Evolutionary conservation across 2,113 vertebrate genomes (phyloP).

Genomic region (Actenoides lindsayi): DNA sequence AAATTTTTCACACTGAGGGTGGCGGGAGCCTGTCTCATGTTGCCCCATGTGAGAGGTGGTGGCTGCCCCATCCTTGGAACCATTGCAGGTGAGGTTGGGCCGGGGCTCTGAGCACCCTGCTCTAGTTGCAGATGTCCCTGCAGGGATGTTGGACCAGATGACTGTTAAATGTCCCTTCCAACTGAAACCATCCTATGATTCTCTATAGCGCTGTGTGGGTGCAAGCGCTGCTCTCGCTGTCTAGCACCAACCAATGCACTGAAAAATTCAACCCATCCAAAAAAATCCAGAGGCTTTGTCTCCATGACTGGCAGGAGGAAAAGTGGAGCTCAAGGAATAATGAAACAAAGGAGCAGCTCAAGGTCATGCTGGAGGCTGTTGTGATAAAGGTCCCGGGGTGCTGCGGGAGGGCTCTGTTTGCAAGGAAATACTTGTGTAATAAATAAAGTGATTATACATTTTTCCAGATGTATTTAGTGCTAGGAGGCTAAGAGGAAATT

Average conservation of each 20-base stretch:
- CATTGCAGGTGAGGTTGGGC: no score
- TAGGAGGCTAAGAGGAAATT: conserved; percentile 47
- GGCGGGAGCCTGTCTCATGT: neutral
- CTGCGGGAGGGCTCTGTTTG: neutral
- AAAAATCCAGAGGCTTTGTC: neutral
- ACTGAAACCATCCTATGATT: neutral
- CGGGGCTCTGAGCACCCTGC: no score
- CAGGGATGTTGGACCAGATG: neutral
- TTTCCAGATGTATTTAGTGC: conserved; percentile 19
- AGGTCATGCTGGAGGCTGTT: neutral
- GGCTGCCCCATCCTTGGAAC: no score
- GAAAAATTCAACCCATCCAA: neutral
- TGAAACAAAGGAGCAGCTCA: neutral
- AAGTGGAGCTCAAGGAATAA: neutral
- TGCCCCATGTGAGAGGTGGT: neutral
- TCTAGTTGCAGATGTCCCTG: no score
- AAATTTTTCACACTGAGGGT: neutral
- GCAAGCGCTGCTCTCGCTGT: rapidly evolving
- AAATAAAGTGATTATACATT: neutral
- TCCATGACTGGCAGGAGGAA: neutral
- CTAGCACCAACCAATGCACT: neutral
- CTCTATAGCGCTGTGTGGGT: rapidly evolving
- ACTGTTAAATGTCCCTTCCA: neutral
- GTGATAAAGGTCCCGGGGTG: neutral
- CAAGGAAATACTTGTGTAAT: neutral